A percentile compares a stretch with the other conserved stretches of the same genome.
Evolutionary conservation across 2,797 vertebrate species (phyloP).

Genomic region (Gallinago stenura): DNA sequence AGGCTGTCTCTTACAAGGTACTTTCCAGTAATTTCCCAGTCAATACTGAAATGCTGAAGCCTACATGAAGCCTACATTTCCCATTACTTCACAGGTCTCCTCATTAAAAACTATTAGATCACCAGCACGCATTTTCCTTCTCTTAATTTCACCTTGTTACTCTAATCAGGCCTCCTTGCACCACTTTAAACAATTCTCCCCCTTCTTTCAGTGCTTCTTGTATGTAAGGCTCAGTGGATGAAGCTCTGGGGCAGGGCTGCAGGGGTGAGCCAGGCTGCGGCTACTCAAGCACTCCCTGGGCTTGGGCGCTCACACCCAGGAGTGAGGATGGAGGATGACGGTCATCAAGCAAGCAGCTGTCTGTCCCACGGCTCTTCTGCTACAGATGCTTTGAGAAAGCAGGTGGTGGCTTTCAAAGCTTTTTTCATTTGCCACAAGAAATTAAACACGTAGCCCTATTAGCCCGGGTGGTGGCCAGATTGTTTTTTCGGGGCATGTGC

Average conservation of each 20-base stretch:
- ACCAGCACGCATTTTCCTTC: not conserved
- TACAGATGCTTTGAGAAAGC: not conserved
- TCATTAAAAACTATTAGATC: not conserved
- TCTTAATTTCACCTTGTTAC: not conserved
- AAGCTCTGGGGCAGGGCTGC: not conserved
- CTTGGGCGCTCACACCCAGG: rapidly evolving
- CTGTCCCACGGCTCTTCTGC: not conserved
- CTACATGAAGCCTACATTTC: not conserved
- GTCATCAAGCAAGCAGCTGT: not conserved
- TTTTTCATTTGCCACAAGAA: slow-evolving; percentile 4
- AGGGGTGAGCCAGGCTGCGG: not conserved
- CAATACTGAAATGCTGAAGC: not conserved
- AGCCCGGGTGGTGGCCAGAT: slow-evolving; percentile 21
- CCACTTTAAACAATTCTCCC: not conserved
- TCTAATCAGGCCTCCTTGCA: not conserved
- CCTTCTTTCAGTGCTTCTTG: not conserved
- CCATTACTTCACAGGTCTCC: not conserved
- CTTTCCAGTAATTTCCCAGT: slow-evolving; percentile 17
- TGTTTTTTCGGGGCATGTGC: slow-evolving; percentile 29
- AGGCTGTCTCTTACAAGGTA: not conserved
- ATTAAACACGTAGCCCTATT: slow-evolving; percentile 9
- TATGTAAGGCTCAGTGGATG: not conserved
- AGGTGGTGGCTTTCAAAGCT: not conserved
- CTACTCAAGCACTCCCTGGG: not conserved
- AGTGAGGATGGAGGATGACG: not conserved